Evolutionary conservation across 2,113 vertebrate species (phyloP), one percentile per base, ranked within the genome.

Genomic region (Phrynosoma platyrhinos): DNA sequence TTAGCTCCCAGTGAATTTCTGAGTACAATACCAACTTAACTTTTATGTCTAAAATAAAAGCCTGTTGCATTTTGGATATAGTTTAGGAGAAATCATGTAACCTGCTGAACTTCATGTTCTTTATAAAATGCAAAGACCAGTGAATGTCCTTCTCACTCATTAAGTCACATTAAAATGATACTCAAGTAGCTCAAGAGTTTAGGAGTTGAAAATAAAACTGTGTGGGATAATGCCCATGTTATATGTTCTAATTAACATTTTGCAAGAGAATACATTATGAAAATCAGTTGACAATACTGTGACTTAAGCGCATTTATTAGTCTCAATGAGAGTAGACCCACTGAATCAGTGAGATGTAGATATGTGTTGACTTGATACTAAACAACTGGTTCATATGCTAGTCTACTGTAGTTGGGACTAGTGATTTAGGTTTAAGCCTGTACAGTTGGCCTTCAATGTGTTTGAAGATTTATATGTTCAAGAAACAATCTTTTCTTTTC

Each of bases 41-140:
- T 86, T 71, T 79, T 30, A 86, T 75, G 42, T 86, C 42, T 85
- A 47, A 64, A 85, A 32, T 40, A 77, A 47, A 64, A 36, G 25
- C 32, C 32, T 77, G 6, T 40, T 27, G 8, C 21, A 5, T 68
- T 14, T 52, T 79, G 58, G 20, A 14, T 53, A 69, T 79, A 25
- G 62, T 78, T 42, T 32, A 40, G 40, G 4, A 77, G 16, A 68
- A 64, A 27, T 86, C 36, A 52, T 77, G 7, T 52, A 71, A 5
- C 7, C 76, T 53, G n/a, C 36, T 87, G 36, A 79, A 53, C 18
- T 69, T 80, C 14, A 55, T 53, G 10, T 23, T 69, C 53, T 52
- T 32, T 75, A 36, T 75, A 36, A 75, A 23, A 69, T 52, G 32
- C 7, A 16, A 69, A 53, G n/a, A 36, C 4, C 16, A 32, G 4